phyloP scores from a whole-genome alignment of 37 sponge, comb jelly and placozoan genomes.

The Chondrilla cf. caribensis region DNA sequence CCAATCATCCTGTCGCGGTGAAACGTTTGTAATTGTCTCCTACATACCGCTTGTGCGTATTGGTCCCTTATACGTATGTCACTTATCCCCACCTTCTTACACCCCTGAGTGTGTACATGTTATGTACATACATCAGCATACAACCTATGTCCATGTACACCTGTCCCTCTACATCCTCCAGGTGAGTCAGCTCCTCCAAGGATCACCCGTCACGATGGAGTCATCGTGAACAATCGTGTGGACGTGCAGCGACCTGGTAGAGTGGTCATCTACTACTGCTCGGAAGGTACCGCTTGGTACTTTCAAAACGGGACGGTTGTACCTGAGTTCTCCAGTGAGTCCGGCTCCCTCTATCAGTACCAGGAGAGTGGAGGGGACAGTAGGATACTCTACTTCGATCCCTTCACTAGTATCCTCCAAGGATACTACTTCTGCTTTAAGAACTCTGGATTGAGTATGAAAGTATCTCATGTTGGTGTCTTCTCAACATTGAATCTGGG shows the following conservation, averaged over 20 bases:
- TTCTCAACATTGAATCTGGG: not conserved
- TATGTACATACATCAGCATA: no score
- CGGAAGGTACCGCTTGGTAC: not conserved
- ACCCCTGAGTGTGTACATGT: no score
- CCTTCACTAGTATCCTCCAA: not conserved
- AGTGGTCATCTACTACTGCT: not conserved
- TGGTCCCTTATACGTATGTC: no score
- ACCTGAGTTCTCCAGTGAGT: not conserved
- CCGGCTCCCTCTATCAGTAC: not conserved
- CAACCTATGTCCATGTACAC: no score
- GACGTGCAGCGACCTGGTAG: not conserved
- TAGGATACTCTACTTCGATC: not conserved
- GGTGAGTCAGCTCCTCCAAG: not conserved
- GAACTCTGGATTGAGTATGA: not conserved
- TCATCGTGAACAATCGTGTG: not conserved
- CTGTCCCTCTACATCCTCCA: no score
- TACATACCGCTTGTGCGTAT: no score
- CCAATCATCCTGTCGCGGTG: no score
- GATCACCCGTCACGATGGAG: not conserved
- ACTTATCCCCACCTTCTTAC: no score
- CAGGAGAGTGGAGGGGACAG: not conserved
- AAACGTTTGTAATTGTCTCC: no score
- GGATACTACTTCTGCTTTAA: not conserved
- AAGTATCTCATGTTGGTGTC: not conserved
- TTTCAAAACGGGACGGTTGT: not conserved